These are phyloP conservation scores for Thera britannica DNA, from an alignment of 2,888 invertebrate genomes.

Conservation along the genomic window DNA sequence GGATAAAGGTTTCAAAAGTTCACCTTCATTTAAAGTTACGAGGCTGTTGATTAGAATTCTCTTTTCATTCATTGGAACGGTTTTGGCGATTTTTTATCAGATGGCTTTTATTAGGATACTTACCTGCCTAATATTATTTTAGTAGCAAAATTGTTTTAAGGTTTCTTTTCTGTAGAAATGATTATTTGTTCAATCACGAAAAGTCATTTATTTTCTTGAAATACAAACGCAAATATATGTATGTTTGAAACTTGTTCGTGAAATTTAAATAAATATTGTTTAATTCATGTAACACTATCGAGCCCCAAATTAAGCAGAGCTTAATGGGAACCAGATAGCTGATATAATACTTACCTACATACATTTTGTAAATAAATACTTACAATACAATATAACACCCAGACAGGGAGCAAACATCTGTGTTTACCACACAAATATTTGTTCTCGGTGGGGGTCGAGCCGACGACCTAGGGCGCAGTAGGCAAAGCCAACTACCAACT, in stretches of 20 bases:
- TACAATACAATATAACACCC: no score
- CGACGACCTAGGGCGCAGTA: no score
- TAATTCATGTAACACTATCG: no score
- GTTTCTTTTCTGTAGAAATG: slow-evolving; percentile 24
- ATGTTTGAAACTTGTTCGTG: neutral
- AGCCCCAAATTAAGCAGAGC: no score
- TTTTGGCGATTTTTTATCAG: slow-evolving; percentile 52
- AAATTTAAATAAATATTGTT: no score
- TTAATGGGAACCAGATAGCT: no score
- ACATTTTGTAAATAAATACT: no score
- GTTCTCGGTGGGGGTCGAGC: no score
- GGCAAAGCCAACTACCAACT: no score
- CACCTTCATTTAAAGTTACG: slow-evolving; percentile 70
- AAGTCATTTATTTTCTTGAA: neutral
- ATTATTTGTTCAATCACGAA: slow-evolving; percentile 11
- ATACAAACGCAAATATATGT: neutral
- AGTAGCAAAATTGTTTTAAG: slow-evolving; percentile 28
- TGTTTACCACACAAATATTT: no score
- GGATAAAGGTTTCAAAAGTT: slow-evolving; percentile 69
- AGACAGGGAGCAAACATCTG: no score
- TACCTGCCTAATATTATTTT: slow-evolving; percentile 15
- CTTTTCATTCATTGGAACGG: slow-evolving; percentile 56
- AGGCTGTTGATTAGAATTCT: slow-evolving; percentile 65
- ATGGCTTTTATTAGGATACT: slow-evolving; percentile 39
- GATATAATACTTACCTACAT: no score